Evolutionary conservation across 2,113 vertebrate species (phyloP).

Genomic region (Colinus virginianus): DNA sequence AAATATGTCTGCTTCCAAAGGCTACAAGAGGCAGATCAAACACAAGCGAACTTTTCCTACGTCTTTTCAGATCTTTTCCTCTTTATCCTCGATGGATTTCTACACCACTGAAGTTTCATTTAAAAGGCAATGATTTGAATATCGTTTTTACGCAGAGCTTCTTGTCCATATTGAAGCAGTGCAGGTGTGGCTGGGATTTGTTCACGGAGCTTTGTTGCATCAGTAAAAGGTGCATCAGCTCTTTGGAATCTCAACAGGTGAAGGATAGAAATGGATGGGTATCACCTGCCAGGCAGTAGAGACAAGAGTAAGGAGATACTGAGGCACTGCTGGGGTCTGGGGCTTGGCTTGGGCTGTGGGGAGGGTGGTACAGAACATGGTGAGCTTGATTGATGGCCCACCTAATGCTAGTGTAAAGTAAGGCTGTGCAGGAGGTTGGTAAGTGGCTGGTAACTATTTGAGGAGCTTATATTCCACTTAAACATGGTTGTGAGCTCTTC

Average conservation of each 20-base stretch:
- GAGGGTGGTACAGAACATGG: not conserved
- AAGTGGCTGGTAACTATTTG: not conserved
- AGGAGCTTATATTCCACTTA: not conserved
- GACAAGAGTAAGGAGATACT: not conserved
- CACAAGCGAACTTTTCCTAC: not conserved
- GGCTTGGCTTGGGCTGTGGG: not conserved
- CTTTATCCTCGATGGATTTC: not conserved
- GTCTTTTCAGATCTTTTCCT: not conserved
- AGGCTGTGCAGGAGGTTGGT: not conserved
- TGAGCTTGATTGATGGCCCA: not conserved
- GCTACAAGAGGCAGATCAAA: conserved; percentile 28
- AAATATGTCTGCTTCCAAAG: conserved; percentile 38
- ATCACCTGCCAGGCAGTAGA: not conserved
- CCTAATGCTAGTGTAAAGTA: not conserved
- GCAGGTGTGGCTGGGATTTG: not conserved
- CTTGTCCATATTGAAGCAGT: not conserved
- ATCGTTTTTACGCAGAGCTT: not conserved
- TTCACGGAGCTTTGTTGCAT: not conserved
- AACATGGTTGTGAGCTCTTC: not conserved
- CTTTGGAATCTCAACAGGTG: not conserved
- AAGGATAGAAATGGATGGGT: not conserved
- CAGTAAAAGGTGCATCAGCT: not conserved
- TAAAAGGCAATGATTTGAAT: conserved; percentile 3
- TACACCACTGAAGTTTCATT: not conserved
- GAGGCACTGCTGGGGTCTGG: not conserved